These are phyloP conservation scores for Nylanderia fulva DNA, from an alignment of 1,140 invertebrate genomes.

Conservation along the genomic window DNA sequence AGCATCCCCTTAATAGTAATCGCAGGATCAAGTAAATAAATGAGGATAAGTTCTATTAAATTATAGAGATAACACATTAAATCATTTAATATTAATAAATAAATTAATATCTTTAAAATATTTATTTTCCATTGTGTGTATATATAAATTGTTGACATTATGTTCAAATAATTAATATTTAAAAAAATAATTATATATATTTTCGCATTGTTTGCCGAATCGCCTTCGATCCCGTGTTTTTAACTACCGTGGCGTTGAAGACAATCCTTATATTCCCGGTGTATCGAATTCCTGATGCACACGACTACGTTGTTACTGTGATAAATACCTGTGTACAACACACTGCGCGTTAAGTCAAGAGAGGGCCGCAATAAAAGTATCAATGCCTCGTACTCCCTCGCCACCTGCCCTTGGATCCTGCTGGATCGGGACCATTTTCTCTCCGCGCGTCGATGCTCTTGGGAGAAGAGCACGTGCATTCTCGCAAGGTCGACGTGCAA, in stretches of 20 bases:
- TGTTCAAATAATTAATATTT: too few species aligned
- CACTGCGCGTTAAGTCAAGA: conserved; percentile 57
- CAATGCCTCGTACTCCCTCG: conserved; percentile 51
- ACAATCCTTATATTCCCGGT: conserved; percentile 31
- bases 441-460: background rate
- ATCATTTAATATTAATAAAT: too few species aligned
- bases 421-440: conserved; percentile 3
- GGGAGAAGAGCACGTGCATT: background rate
- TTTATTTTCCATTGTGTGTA: too few species aligned
- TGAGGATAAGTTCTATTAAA: too few species aligned
- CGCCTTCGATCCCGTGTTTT: conserved; percentile 53
- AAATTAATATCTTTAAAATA: too few species aligned
- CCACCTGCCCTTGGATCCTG: background rate
- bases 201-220: conserved; percentile 44
- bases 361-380: conserved; percentile 72
- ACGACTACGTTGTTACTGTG: conserved; percentile 49
- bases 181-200: too few species aligned
- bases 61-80: too few species aligned
- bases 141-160: too few species aligned
- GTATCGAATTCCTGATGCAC: background rate
- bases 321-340: conserved; percentile 62
- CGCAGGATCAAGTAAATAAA: too few species aligned
- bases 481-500: conserved; percentile 7
- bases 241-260: conserved; percentile 39
- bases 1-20: too few species aligned